phyloP scores from a whole-genome alignment of 1,140 invertebrate genomes.

The Trichonephila clavata region DNA sequence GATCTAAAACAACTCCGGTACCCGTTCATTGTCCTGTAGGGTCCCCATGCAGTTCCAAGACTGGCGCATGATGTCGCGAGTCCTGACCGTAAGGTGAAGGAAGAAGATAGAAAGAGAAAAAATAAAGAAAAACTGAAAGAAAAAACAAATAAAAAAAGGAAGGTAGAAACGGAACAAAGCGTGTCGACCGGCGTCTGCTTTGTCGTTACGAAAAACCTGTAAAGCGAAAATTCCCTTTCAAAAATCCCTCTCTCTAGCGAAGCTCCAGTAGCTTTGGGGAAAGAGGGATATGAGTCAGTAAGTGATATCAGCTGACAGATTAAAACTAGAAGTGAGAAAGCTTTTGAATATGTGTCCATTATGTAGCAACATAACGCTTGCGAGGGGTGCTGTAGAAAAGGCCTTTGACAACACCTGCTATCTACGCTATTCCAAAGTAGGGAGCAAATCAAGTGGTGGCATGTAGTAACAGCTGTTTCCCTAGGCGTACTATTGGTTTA shows the following conservation, averaged over 20 bases:
- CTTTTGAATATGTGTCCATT: background rate
- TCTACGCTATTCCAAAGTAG: background rate
- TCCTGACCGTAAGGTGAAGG: conserved; percentile 15
- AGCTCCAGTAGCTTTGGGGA: no score
- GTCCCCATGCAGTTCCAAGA: background rate
- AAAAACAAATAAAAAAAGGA: background rate
- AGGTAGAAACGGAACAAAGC: conserved; percentile 28
- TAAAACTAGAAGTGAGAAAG: background rate
- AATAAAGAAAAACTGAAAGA: conserved; percentile 14
- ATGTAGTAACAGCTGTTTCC: background rate
- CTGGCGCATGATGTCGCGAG: conserved; percentile 13
- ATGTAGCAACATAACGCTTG: background rate
- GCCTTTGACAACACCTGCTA: background rate
- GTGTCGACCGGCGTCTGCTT: conserved; percentile 33
- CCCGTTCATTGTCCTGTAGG: conserved; percentile 8
- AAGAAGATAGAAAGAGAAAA: background rate
- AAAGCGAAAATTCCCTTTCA: conserved; percentile 38
- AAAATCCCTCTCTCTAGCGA: conserved; percentile 21
- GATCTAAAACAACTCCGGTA: background rate
- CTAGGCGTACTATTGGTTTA: no score
- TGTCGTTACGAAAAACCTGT: background rate
- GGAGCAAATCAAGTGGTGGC: background rate
- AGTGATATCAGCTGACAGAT: conserved; percentile 46
- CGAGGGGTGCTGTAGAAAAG: background rate
- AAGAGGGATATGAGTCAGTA: background rate